These are phyloP conservation scores for Helicorthomorpha holstii DNA, from an alignment of 1,140 invertebrate genomes.

Conservation along the genomic window DNA sequence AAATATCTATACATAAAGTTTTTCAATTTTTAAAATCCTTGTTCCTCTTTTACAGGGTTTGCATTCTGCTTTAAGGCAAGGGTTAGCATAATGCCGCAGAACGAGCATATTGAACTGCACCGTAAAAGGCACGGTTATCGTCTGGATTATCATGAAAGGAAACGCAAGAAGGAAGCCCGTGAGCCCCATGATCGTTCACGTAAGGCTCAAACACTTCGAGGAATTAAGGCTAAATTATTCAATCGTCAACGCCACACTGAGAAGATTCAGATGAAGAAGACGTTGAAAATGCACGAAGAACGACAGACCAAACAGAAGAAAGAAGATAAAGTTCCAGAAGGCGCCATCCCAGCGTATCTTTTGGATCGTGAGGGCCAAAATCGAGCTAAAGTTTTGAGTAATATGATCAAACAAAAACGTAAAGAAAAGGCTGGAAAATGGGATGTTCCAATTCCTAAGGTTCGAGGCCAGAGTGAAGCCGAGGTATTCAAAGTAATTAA, in stretches of 20 bases:
- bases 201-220: constrained; percentile 77
- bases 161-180: constrained; percentile 86
- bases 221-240: constrained; percentile 94
- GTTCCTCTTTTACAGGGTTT: no score
- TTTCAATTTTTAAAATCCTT: no score
- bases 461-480: constrained; percentile 87
- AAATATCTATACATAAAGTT: no score
- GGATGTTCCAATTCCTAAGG: constrained; percentile 98
- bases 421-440: constrained; percentile 99
- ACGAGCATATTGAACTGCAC: constrained; percentile 98
- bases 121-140: constrained; percentile 87
- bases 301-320: constrained; percentile 68
- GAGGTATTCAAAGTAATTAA: constrained; percentile 94
- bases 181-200: constrained; percentile 74
- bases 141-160: constrained; percentile 93
- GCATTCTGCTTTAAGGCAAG: no score
- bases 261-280: constrained; percentile 99
- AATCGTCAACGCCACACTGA: constrained; percentile 93
- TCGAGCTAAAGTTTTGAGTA: constrained; percentile 87
- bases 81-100: constrained; percentile 98
- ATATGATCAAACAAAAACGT: constrained; percentile 99
- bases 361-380: constrained; percentile 91
- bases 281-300: constrained; percentile 81
- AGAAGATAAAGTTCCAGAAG: constrained; percentile 63
- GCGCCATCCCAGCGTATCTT: constrained; percentile 88